Conservation (phyloP, 2,888 invertebrate species). For the Selenia dentaria region DNA sequence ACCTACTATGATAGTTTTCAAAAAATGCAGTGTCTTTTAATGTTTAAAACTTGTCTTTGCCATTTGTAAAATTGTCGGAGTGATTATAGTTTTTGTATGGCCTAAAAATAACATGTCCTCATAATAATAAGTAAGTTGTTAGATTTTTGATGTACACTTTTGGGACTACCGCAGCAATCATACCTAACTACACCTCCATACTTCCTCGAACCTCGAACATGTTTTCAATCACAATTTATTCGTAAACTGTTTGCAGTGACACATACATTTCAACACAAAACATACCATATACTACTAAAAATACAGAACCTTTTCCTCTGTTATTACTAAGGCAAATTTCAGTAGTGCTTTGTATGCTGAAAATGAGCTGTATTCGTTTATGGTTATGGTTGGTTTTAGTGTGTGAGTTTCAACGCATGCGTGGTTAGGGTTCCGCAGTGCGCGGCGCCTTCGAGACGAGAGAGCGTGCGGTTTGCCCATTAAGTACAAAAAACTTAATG, state of each 20-base stretch:
- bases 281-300: not conserved
- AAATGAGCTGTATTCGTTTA: constrained; percentile 19
- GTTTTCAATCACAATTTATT: constrained; percentile 30
- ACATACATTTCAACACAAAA: constrained; percentile 3
- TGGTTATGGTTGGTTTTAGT: constrained; percentile 17
- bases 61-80: too few relatives aligned
- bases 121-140: too few relatives aligned
- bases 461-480: constrained; percentile 73
- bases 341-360: constrained; percentile 1
- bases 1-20: too few relatives aligned
- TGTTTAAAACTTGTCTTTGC: too few relatives aligned
- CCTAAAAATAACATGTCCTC: too few relatives aligned
- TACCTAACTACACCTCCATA: constrained; percentile 5
- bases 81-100: too few relatives aligned
- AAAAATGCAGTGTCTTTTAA: too few relatives aligned
- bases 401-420: constrained; percentile 66
- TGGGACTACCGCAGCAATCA: constrained; percentile 9
- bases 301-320: too few relatives aligned
- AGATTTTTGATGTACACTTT: too few relatives aligned
- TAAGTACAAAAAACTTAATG: constrained; percentile 58
- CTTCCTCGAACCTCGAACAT: constrained; percentile 17
- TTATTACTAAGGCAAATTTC: not conserved
- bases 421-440: constrained; percentile 77
- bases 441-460: constrained; percentile 78
- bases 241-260: constrained; percentile 29